Percentiles rank a stretch among this genome's conserved stretches.
These are phyloP conservation scores for Drosophila athabasca DNA, from an alignment of 1,140 invertebrate genomes.

Conservation along the genomic window DNA sequence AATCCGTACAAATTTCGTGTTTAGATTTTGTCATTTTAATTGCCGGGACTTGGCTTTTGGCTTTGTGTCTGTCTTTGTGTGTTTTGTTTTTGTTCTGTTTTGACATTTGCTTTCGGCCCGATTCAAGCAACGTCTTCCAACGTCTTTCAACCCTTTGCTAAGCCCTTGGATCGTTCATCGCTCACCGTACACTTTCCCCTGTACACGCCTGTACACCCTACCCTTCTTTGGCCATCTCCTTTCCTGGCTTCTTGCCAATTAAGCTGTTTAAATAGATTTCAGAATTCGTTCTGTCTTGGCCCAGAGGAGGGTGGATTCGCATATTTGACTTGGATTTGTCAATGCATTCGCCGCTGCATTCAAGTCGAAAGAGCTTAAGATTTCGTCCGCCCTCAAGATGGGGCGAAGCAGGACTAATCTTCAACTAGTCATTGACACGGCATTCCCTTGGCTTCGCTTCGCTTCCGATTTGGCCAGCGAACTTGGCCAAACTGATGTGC, in stretches of 20 bases:
- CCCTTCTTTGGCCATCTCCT: background rate
- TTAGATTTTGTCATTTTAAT: constrained; percentile 82
- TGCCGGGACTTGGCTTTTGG: constrained; percentile 50
- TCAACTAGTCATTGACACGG: constrained; percentile 50
- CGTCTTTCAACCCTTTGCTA: constrained; percentile 59
- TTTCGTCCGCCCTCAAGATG: constrained; percentile 36
- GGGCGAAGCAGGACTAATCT: constrained; percentile 53
- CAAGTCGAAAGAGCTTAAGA: constrained; percentile 77
- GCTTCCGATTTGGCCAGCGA: constrained; percentile 78
- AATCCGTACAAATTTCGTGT: constrained; percentile 74
- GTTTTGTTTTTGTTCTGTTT: constrained; percentile 23
- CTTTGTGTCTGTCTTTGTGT: constrained; percentile 1
- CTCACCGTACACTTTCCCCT: constrained; percentile 4
- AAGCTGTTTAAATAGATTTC: constrained; percentile 79
- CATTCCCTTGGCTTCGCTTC: constrained; percentile 69
- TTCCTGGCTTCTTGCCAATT: constrained; percentile 60
- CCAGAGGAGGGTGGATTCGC: constrained; percentile 53
- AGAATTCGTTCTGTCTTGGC: constrained; percentile 47
- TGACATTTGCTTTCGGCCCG: constrained; percentile 14
- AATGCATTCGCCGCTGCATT: constrained; percentile 47
- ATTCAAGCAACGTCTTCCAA: constrained; percentile 6
- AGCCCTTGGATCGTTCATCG: constrained; percentile 58
- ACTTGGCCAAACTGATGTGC: constrained; percentile 28
- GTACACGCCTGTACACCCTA: too few relatives aligned
- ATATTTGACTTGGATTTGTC: constrained; percentile 82